Evolutionary conservation across 2,797 vertebrate species (phyloP).

Genomic region (Halcyon chelicuti): DNA sequence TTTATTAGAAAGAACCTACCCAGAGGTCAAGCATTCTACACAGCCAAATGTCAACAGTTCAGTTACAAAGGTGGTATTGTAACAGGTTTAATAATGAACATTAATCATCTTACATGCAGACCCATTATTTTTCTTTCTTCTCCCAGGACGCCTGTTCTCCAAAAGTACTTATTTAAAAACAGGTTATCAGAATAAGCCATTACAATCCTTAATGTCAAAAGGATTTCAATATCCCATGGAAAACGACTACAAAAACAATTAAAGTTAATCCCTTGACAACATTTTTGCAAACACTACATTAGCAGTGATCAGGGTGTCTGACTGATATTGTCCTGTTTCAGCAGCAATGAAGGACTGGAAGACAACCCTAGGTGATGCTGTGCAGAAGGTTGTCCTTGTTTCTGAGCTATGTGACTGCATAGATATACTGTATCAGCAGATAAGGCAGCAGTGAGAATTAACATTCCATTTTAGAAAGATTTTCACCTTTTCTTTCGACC

Average conservation of each 20-base stretch:
- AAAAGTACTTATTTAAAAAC: not conserved
- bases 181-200: not conserved
- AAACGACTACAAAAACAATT: slow-evolving; percentile 13
- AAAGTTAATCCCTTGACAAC: not conserved
- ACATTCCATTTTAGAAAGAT: not conserved
- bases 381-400: not conserved
- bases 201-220: not conserved
- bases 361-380: not conserved
- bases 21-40: not conserved
- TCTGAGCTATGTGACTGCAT: not conserved
- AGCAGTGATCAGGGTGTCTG: not conserved
- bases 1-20: not conserved
- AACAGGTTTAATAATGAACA: not conserved
- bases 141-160: not conserved
- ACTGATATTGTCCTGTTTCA: not conserved
- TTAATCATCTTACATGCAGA: not conserved
- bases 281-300: not conserved
- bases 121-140: not conserved
- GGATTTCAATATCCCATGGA: not conserved
- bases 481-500: not conserved
- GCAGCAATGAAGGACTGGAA: not conserved
- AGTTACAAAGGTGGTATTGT: not conserved
- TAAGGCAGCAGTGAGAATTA: not conserved
- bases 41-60: not conserved
- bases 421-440: not conserved